These are phyloP conservation scores for Trachemys scripta DNA, from an alignment of 2,113 vertebrate species.

Conservation along the genomic window DNA sequence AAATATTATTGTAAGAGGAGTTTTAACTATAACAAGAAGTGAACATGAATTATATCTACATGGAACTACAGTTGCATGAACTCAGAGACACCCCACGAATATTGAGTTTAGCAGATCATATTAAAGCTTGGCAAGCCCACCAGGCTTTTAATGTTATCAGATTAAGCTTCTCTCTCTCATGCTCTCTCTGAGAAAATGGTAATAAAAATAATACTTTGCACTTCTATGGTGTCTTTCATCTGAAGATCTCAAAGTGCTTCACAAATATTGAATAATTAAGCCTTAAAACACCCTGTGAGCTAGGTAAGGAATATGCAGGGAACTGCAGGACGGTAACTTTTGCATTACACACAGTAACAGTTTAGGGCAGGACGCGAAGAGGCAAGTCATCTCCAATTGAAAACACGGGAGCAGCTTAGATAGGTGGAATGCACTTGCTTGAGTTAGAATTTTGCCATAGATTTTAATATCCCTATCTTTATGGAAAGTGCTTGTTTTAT, in stretches of 20 bases:
- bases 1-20: not conserved
- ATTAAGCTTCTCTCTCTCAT: conserved; percentile 25
- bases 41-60: not conserved
- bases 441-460: not conserved
- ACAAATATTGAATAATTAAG: conserved; percentile 2
- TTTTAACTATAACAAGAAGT: conserved; percentile 4
- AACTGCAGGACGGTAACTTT: not conserved
- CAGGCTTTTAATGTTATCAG: conserved; percentile 28
- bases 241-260: conserved; percentile 12
- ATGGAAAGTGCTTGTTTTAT: not conserved
- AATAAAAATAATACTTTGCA: not conserved
- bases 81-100: conserved; percentile 7
- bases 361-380: not conserved
- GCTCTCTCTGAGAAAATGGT: not conserved
- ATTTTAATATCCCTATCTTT: not conserved
- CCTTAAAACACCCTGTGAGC: not conserved
- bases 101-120: not conserved
- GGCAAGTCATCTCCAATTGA: not conserved
- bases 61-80: not conserved
- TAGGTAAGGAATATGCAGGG: not conserved
- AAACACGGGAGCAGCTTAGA: not conserved
- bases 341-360: accelerated
- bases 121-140: conserved; percentile 28
- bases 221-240: conserved; percentile 2
- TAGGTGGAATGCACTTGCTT: too few species aligned